These are phyloP conservation scores for Ceriagrion tenellum DNA, from an alignment of 2,888 invertebrate genomes.

Conservation along the genomic window DNA sequence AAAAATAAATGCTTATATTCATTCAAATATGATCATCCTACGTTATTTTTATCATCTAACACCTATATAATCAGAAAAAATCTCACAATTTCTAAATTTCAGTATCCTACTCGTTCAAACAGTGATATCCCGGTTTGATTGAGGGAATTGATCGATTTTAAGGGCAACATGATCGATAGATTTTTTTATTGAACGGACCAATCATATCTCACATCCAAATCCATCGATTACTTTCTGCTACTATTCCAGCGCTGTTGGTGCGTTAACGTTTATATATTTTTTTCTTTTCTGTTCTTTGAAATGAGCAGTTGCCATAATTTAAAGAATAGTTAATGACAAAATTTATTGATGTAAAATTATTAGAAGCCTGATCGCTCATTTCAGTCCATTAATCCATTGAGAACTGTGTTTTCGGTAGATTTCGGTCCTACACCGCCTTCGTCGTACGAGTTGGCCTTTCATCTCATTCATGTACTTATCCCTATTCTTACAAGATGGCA, in stretches of 20 bases:
- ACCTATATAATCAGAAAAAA: not conserved
- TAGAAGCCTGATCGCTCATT: not conserved
- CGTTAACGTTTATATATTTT: not conserved
- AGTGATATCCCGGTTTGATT: conserved; percentile 33
- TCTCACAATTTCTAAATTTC: not conserved
- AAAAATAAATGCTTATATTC: not conserved
- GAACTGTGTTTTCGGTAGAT: not conserved
- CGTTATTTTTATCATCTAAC: not conserved
- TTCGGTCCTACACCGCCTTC: conserved; percentile 23
- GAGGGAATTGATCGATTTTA: conserved; percentile 55
- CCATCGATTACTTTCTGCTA: conserved; percentile 67
- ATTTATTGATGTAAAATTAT: not conserved
- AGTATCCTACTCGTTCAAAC: not conserved
- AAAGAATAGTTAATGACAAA: not conserved
- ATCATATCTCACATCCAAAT: conserved; percentile 67
- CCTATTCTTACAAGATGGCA: conserved; percentile 55
- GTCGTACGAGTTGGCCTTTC: not conserved
- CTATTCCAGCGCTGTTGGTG: conserved; percentile 16
- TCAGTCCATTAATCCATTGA: not conserved
- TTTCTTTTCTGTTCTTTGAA: not conserved
- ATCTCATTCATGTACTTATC: conserved; percentile 26
- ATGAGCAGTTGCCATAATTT: not conserved
- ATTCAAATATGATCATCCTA: not conserved
- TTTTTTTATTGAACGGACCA: conserved; percentile 67
- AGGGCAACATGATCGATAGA: conserved; percentile 57